phyloP scores from a whole-genome alignment of 2,797 vertebrate genomes.

The Dicrostonyx torquatus region DNA sequence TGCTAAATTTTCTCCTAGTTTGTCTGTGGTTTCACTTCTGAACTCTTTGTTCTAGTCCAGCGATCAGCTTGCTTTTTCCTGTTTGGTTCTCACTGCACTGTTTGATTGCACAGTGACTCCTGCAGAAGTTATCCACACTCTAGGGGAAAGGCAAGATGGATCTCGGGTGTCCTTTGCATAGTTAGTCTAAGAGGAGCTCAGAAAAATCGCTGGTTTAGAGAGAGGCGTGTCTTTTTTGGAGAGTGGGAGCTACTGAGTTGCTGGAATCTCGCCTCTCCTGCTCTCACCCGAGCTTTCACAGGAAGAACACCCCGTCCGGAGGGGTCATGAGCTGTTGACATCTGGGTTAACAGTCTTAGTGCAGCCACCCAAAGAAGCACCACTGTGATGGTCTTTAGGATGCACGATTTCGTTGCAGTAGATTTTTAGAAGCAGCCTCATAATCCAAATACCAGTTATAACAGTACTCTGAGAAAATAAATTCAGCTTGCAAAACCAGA shows the following conservation, averaged over 20 bases:
- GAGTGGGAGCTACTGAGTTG: neutral
- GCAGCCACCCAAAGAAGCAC: neutral
- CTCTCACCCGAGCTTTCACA: neutral
- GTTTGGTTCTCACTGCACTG: neutral
- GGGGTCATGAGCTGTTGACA: neutral
- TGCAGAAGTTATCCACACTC: neutral
- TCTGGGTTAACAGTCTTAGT: neutral
- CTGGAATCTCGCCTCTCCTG: neutral
- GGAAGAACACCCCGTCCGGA: neutral
- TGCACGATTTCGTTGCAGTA: neutral
- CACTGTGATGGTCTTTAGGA: neutral
- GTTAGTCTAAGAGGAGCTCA: slow-evolving; percentile 22
- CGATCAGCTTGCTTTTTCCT: slow-evolving; percentile 53
- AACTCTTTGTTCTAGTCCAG: slow-evolving; percentile 7
- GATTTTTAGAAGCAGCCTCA: neutral
- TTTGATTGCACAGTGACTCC: slow-evolving; percentile 17
- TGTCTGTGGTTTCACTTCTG: slow-evolving; percentile 14
- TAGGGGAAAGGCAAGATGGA: neutral
- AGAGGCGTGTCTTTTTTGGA: neutral
- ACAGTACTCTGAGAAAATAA: slow-evolving; percentile 25
- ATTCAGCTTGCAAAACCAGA: slow-evolving; percentile 36
- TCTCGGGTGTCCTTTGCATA: neutral
- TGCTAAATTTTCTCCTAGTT: slow-evolving; percentile 44
- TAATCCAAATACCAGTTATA: neutral
- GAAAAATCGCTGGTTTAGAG: neutral